These are phyloP conservation scores for Paedocypris sp. DNA, from an alignment of 2,113 vertebrate species.

Conservation along the genomic window DNA sequence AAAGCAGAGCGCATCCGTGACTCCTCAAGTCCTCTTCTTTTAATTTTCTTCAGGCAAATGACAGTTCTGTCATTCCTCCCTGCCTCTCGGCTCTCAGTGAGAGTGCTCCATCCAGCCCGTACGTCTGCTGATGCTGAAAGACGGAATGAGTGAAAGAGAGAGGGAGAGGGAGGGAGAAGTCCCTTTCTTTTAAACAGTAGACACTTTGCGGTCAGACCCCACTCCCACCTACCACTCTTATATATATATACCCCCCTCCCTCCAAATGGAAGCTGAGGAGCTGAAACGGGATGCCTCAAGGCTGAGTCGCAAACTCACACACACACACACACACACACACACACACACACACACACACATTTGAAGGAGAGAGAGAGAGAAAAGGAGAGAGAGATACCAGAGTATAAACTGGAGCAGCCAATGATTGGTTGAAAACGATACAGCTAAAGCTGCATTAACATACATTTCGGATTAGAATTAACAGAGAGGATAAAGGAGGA, in stretches of 20 bases:
- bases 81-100: constrained; percentile 37
- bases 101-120: constrained; percentile 38
- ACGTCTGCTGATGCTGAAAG: constrained; percentile 41
- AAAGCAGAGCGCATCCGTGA: constrained; percentile 12
- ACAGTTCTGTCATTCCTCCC: constrained; percentile 56
- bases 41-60: constrained; percentile 48
- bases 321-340: no score
- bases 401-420: constrained; percentile 54
- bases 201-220: constrained; percentile 66
- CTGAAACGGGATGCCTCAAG: constrained; percentile 65
- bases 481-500: constrained; percentile 36
- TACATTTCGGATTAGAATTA: constrained; percentile 46
- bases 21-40: constrained; percentile 23
- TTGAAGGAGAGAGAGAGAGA: not conserved
- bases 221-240: constrained; percentile 43
- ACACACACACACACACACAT: not conserved
- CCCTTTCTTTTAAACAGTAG: constrained; percentile 65
- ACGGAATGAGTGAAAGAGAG: constrained; percentile 38
- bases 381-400: constrained; percentile 39
- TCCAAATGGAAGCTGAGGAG: constrained; percentile 60
- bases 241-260: constrained; percentile 36
- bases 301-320: constrained; percentile 37
- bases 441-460: constrained; percentile 55
- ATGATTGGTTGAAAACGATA: constrained; percentile 47
- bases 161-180: constrained; percentile 50